Evolutionary conservation across 2,113 vertebrate species (phyloP).

Genomic region (Etheostoma cragini): DNA sequence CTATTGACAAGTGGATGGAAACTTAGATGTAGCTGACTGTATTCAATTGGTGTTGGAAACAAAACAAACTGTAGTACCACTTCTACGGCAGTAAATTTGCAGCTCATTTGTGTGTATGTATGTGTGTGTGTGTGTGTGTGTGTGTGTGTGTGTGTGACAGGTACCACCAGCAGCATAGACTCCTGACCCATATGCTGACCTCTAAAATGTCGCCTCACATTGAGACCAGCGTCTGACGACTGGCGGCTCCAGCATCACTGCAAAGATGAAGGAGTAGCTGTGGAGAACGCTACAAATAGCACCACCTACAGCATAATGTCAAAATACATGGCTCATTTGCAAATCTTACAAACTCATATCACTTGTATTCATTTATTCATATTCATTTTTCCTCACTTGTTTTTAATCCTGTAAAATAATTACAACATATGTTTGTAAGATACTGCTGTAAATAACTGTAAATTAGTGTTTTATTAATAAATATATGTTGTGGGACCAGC

Average conservation of each 20-base stretch:
- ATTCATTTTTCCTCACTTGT: neutral
- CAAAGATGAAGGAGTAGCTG: neutral
- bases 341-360: neutral
- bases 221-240: slow-evolving; percentile 86
- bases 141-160: slow-evolving; percentile 75
- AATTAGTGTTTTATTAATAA: slow-evolving; percentile 36
- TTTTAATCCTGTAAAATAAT: slow-evolving; percentile 18
- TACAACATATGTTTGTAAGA: neutral
- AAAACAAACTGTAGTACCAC: slow-evolving; percentile 28
- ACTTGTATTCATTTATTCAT: neutral
- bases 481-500: slow-evolving; percentile 30
- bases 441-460: slow-evolving; percentile 49
- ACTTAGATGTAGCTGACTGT: neutral
- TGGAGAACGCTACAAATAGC: neutral
- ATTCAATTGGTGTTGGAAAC: neutral
- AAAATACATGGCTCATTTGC: neutral
- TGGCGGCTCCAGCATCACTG: neutral
- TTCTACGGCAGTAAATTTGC: slow-evolving; percentile 1
- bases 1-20: too few relatives aligned
- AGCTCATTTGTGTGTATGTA: neutral
- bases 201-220: slow-evolving; percentile 81
- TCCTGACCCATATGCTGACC: slow-evolving; percentile 82
- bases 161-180: slow-evolving; percentile 83
- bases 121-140: slow-evolving; percentile 17
- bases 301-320: neutral